Conservation (phyloP, 2,113 vertebrate genomes). For the Sminthopsis crassicaudata region DNA sequence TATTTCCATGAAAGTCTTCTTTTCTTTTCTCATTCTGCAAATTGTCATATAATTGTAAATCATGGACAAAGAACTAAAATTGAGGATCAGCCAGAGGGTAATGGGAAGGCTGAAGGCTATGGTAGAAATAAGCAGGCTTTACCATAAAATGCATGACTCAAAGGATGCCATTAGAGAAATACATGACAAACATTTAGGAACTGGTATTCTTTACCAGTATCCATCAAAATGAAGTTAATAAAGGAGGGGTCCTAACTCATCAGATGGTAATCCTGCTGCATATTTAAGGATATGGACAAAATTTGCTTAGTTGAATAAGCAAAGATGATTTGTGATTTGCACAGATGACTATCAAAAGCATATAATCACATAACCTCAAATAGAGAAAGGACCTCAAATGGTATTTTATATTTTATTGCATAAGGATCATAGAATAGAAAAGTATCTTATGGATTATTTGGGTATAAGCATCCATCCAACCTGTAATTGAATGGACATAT, state of each 20-base stretch:
- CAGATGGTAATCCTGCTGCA: neutral
- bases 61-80: neutral
- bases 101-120: neutral
- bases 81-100: neutral
- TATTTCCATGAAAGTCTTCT: neutral
- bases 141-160: neutral
- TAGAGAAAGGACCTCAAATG: neutral
- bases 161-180: neutral
- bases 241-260: neutral
- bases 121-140: neutral
- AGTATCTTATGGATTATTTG: neutral
- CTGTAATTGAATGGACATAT: neutral
- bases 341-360: neutral
- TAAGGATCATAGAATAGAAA: neutral
- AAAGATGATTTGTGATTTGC: neutral
- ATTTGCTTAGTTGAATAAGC: neutral
- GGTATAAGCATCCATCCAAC: neutral
- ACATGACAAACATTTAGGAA: rapidly evolving
- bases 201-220: neutral
- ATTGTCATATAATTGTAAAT: neutral
- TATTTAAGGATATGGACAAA: neutral
- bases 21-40: neutral
- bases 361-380: neutral
- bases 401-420: neutral
- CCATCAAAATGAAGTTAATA: neutral